Evolutionary conservation across 2,797 vertebrate genomes (phyloP), one percentile per base, ranked within the genome.

Genomic region (Sebastes trivittatus): DNA sequence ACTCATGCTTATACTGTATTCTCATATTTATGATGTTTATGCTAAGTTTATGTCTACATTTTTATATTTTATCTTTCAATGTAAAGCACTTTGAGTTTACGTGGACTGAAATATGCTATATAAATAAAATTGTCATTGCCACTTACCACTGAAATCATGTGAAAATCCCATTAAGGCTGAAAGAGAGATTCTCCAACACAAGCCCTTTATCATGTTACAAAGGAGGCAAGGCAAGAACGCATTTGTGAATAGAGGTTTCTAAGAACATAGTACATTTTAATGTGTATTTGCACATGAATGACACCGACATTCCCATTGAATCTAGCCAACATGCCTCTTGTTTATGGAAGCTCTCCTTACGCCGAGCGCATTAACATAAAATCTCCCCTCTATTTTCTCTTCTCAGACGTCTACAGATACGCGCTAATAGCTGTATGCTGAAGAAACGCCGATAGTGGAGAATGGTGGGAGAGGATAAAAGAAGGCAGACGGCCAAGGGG

Each of bases 241-340:
- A 38, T 64, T 64, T 71, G 61, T 72, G 83, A 85, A 77, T 60
- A 69, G 80, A 34, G 32, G 11, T 78, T 64, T 72, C 38, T 23
- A 72, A 80, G 71, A 83, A 73, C 20, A 69, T 42, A 3, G 10
- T 49, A 42, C 49, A 23, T 81, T 69, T 70, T 77, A 84, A 67
- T 63, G 58, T 81, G 61, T 72, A 89, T 91, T 90, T 86, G 79
- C 76, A 87, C 80, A 87, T 87, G 81, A 88, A 80, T 81, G 69
- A 77, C 65, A 72, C 38, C 65, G 36, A 29, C 52, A 52, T 64
- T 67, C 23, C 34, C 74, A 72, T 68, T 87, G 42, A 75, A 7
- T 72, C 42, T 9, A 36, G 78, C 60, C 81, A 80, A 62, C 34
- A 32, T 11, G 64, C 27, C 20, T 56, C 78, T 32, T 77, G 67